These are phyloP conservation scores for Rhabdomys dilectus DNA, from an alignment of 2,113 vertebrate species.

Conservation along the genomic window DNA sequence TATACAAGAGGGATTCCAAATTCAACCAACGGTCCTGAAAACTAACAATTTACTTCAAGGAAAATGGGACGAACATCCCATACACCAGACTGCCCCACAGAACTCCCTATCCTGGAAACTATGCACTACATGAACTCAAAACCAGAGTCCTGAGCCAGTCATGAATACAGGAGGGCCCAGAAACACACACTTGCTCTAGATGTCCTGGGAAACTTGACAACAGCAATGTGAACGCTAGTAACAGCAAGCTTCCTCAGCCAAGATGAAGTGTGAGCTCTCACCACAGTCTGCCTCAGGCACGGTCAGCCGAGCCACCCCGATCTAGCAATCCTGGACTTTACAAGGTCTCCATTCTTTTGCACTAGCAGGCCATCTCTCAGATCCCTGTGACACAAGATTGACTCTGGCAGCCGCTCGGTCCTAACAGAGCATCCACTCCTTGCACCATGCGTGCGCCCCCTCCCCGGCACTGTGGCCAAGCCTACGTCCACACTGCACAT, in stretches of 20 bases:
- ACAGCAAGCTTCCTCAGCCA: not conserved
- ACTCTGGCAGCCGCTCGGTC: not conserved
- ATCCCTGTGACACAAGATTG: not conserved
- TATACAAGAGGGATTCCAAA: not conserved
- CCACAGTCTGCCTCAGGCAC: not conserved
- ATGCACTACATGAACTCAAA: not conserved
- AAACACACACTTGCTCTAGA: not conserved
- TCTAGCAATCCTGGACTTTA: too few relatives aligned
- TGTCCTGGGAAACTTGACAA: not conserved
- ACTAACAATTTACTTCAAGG: not conserved
- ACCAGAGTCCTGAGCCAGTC: not conserved
- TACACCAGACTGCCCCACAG: not conserved
- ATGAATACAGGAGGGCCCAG: not conserved
- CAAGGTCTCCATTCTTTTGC: not conserved
- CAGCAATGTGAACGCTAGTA: too few relatives aligned
- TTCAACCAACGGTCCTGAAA: not conserved
- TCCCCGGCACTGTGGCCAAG: not conserved
- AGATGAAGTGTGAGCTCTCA: not conserved
- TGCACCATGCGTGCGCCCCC: not conserved
- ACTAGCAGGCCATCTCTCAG: not conserved
- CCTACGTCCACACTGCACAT: rapidly evolving
- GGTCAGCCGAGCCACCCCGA: too few relatives aligned
- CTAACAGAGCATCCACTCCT: not conserved
- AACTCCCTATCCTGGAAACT: not conserved
- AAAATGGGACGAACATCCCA: not conserved